Conservation (phyloP, 2,797 vertebrate species). For the Hypotaenidia philippensis region DNA sequence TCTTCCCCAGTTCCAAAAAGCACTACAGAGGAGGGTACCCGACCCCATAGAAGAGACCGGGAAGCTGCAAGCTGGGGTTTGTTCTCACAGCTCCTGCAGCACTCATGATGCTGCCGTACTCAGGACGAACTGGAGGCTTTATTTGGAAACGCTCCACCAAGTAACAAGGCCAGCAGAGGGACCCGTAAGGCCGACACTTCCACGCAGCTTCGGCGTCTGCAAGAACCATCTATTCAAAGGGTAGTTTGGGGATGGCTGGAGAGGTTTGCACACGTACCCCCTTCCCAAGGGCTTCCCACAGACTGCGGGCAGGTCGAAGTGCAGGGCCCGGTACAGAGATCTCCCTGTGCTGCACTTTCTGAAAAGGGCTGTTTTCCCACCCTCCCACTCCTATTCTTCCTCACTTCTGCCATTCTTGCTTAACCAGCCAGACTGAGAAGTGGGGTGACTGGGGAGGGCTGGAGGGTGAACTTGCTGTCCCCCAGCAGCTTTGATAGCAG, state of each 20-base stretch:
- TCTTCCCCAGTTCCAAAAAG: not conserved
- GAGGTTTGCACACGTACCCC: not conserved
- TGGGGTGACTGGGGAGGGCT: too few species aligned
- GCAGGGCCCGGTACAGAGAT: not conserved
- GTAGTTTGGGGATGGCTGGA: not conserved
- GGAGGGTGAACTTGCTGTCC: not conserved
- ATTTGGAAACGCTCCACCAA: not conserved
- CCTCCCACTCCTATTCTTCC: not conserved
- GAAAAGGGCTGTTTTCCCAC: not conserved
- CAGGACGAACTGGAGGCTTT: not conserved
- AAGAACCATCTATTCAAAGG: not conserved
- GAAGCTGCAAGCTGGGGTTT: not conserved
- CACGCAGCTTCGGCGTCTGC: accelerated
- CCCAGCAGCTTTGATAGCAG: not conserved
- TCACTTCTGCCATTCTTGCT: accelerated
- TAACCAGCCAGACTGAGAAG: not conserved
- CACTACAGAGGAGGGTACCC: not conserved
- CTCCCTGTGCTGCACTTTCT: not conserved
- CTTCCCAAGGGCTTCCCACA: not conserved
- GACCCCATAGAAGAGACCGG: not conserved
- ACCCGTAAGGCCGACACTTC: constrained; percentile 49
- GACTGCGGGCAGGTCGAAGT: not conserved
- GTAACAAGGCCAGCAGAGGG: constrained; percentile 78
- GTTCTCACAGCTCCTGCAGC: not conserved
- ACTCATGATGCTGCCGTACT: not conserved